A percentile compares a stretch with the other conserved stretches of the same genome.
Evolutionary conservation across 2,113 vertebrate genomes (phyloP).

Genomic region (Pelodiscus sinensis): DNA sequence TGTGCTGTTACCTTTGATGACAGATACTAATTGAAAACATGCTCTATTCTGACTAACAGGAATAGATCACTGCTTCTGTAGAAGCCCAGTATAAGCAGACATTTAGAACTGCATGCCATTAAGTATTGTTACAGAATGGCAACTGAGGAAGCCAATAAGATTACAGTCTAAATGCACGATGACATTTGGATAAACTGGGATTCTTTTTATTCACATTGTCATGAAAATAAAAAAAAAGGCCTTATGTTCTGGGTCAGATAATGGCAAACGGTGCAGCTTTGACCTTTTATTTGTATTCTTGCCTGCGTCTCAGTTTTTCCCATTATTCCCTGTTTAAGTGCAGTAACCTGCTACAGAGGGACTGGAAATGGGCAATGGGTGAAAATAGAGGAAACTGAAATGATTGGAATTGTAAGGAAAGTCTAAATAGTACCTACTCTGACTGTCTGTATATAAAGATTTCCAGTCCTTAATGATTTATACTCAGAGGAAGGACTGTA

Average conservation of each 20-base stretch:
- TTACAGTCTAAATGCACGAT: neutral
- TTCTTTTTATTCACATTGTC: neutral
- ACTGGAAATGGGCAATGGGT: neutral
- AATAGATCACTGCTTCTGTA: neutral
- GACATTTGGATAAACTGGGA: neutral
- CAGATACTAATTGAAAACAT: neutral
- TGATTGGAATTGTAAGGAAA: neutral
- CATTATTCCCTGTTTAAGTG: neutral
- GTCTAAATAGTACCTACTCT: neutral
- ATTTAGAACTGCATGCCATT: neutral
- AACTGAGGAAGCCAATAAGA: neutral
- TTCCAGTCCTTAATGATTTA: accelerated
- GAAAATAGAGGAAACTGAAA: neutral
- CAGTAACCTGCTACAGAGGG: neutral
- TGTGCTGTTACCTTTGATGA: neutral
- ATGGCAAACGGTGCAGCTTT: neutral
- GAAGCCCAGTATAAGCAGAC: neutral
- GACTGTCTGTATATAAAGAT: neutral
- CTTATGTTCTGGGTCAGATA: neutral
- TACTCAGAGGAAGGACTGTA: neutral
- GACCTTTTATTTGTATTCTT: neutral
- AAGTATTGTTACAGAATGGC: neutral
- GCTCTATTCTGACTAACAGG: neutral
- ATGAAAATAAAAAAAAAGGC: neutral
- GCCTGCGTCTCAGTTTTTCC: neutral